Evolutionary conservation across 2,888 invertebrate species (phyloP).

Genomic region (Orthosia incerta): DNA sequence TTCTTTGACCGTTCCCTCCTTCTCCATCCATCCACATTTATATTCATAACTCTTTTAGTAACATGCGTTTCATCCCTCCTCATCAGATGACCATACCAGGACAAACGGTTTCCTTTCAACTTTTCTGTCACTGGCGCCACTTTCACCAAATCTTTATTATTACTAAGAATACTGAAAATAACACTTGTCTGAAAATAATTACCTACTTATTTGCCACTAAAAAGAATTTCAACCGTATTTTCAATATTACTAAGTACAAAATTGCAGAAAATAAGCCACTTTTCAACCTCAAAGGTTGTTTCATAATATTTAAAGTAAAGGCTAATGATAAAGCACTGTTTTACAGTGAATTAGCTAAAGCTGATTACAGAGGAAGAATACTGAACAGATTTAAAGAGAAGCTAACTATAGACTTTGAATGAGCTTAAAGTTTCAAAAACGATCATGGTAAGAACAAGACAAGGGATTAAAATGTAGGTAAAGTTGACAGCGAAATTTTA

Average conservation of each 20-base stretch:
- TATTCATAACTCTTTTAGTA: too few species aligned
- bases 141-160: background rate
- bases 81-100: too few species aligned
- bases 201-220: background rate
- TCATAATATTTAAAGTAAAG: slow-evolving; percentile 20
- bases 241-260: slow-evolving; percentile 37
- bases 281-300: background rate
- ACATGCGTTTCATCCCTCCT: too few species aligned
- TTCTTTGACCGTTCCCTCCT: too few species aligned
- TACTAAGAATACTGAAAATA: background rate
- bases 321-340: slow-evolving; percentile 30
- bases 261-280: slow-evolving; percentile 9
- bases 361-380: slow-evolving; percentile 23
- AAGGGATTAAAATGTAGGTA: background rate
- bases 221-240: slow-evolving; percentile 1
- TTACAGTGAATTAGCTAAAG: slow-evolving; percentile 36
- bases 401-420: background rate
- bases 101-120: too few species aligned
- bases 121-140: too few species aligned
- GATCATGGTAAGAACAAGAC: background rate
- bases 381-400: slow-evolving; percentile 42
- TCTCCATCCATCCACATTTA: too few species aligned
- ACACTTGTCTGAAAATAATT: background rate
- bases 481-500: too few species aligned
- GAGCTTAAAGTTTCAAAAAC: background rate